Base-by-base conservation (phyloP, 2,797 vertebrate species). In the Huso huso region DNA sequence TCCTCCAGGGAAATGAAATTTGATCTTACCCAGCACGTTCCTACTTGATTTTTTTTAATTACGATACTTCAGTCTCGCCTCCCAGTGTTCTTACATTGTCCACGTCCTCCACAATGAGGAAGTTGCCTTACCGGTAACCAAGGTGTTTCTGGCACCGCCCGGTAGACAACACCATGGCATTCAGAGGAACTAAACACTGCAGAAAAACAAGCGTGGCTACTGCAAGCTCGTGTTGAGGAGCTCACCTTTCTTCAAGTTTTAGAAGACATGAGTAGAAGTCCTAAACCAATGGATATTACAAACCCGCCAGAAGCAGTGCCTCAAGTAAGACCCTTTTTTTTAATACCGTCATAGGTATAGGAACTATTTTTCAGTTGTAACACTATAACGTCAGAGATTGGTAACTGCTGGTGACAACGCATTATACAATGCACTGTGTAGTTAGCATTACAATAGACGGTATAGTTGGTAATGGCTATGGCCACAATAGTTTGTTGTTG, bases 321-420 rank as follows among this genome's bases (percentile, higher is more conserved):
- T 23, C 83, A 88, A 87, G 89, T 90, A 81, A 74, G 82, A 74
- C 23, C 23, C 23, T 37, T 37, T 37, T 37, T 37, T 37, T 37
- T 37, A 37, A 37, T 12, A 37, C 23, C 4, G 23, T 37, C 23
- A 37, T 4, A 37, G 23, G 23, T 2, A 37, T 37, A 37, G 23
- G 23, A 37, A 37, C 23, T 53, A 11, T 68, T 11, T 11, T 11
- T 7, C 55, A 10, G 11, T 2, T 58, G 12, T 58, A 6, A 10
- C 6, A n/a, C 11, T 6, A 58, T 11, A 7, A n/a, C 15, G 23
- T 37, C 13, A 58, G 55, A 58, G 9, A 58, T 58, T 58, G 55
- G 12, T 15, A 10, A 6, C 8, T 58, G 9, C 1, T 58, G 23
- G 23, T 37, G 23, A 37, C 23, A 37, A 4, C 2, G 4, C 23